Base-by-base conservation (phyloP, 2,797 vertebrate genomes). In the Carduelis carduelis region DNA sequence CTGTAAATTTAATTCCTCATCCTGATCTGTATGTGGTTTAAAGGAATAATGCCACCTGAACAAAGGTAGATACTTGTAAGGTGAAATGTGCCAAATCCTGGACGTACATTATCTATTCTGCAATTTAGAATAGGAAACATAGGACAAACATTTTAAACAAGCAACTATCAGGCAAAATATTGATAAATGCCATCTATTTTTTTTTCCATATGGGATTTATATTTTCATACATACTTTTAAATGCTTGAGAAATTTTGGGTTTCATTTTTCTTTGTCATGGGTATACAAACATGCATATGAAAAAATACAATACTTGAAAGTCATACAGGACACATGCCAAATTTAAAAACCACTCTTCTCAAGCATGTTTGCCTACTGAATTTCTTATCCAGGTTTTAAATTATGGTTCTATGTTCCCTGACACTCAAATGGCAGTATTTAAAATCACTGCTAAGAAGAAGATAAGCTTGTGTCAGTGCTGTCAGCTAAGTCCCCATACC, bases 391-490 rank as follows among this genome's bases (percentile, higher is more conserved):
- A 66, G 85, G 85, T 86, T 89, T 69, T 71, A 55, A 91, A 91
- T 66, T 60, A 70, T 21, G 26, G 44, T 49, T 82, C 56, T 78
- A 0, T 75, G 53, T 78, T 81, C 63, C 34, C 10, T 84, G 80
- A 66, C 83, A 76, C 52, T 91, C 69, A 82, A 68, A 93, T 39
- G 16, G 24, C 35, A 79, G 53, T 86, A 70, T 88, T 94, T 74
- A 86, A 91, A 95, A 84, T 82, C 76, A 86, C 71, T 82, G 87
- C 79, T 90, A 90, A 88, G 77, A 76, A 86, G 92, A 78, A 82
- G 89, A 88, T 90, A 93, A 94, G 89, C 87, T 93, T 90, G 87
- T 93, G 95, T 94, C 94, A 79, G 37, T 59, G 70, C 65, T 95
- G 95, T 83, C 87, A 96, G 63, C 47, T 93, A 91, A 88, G 87